Conservation (phyloP, 1,140 invertebrate genomes). For the Listronotus bonariensis region DNA sequence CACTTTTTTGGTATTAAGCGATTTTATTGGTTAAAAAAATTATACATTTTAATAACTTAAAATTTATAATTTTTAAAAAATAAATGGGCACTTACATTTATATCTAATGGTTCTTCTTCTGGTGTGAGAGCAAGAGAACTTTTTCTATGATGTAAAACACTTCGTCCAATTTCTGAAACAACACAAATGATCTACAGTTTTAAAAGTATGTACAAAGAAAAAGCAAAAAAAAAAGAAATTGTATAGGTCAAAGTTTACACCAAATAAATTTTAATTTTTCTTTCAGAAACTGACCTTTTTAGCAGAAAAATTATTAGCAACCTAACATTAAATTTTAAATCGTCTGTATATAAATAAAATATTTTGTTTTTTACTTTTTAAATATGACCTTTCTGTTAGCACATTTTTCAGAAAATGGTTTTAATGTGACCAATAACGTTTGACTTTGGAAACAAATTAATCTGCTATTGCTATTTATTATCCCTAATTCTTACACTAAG, state of each 20-base stretch:
- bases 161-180: slow-evolving; percentile 29
- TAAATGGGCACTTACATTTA: slow-evolving; percentile 26
- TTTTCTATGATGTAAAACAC: slow-evolving; percentile 29
- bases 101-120: slow-evolving; percentile 33
- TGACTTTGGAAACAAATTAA: too few species aligned
- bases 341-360: too few species aligned
- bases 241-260: not conserved
- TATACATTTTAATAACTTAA: too few species aligned
- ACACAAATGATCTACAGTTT: not conserved
- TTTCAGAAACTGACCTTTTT: not conserved
- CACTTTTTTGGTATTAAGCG: too few species aligned
- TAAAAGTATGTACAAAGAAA: not conserved
- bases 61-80: not conserved
- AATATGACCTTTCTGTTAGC: too few species aligned
- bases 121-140: slow-evolving; percentile 30
- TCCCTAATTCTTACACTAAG: too few species aligned
- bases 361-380: too few species aligned
- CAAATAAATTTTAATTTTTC: slow-evolving; percentile 1
- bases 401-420: too few species aligned
- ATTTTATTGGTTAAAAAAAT: too few species aligned
- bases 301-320: not conserved
- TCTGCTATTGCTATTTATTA: too few species aligned
- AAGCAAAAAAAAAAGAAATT: not conserved
- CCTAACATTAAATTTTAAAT: too few species aligned
- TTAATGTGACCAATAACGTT: too few species aligned